These are phyloP conservation scores for Dascyllus trimaculatus DNA, from an alignment of 2,113 vertebrate genomes.

Conservation along the genomic window DNA sequence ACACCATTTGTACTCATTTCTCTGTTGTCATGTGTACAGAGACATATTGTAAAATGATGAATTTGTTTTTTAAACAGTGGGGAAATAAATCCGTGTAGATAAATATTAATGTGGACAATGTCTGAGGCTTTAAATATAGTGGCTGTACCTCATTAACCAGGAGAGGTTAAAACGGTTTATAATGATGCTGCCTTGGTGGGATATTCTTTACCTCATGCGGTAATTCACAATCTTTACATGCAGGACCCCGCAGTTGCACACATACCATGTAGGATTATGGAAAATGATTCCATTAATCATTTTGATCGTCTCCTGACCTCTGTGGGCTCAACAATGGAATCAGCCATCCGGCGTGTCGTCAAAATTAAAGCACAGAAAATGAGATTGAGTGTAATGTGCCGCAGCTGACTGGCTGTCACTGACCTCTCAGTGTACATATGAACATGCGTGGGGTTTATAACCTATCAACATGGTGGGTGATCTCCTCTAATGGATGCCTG, in stretches of 20 bases:
- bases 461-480: constrained; percentile 38
- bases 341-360: neutral
- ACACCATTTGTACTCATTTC: too few species aligned
- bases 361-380: constrained; percentile 22
- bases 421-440: neutral
- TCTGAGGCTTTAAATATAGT: too few species aligned
- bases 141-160: too few species aligned
- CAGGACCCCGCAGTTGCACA: neutral
- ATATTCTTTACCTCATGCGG: too few species aligned
- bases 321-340: constrained; percentile 16
- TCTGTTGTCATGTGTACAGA: too few species aligned
- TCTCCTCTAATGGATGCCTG: constrained; percentile 56
- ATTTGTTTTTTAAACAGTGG: too few species aligned
- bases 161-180: too few species aligned
- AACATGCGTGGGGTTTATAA: constrained; percentile 19
- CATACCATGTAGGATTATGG: neutral
- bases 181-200: too few species aligned
- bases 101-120: too few species aligned
- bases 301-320: constrained; percentile 38
- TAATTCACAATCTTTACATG: constrained; percentile 5
- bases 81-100: too few species aligned
- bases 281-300: constrained; percentile 33
- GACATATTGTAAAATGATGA: too few species aligned
- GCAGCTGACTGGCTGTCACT: neutral
- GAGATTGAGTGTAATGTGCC: constrained; percentile 11